Evolutionary conservation across 2,113 vertebrate genomes (phyloP), one percentile per base, ranked within the genome.

Genomic region (Poeciliopsis retropinna): DNA sequence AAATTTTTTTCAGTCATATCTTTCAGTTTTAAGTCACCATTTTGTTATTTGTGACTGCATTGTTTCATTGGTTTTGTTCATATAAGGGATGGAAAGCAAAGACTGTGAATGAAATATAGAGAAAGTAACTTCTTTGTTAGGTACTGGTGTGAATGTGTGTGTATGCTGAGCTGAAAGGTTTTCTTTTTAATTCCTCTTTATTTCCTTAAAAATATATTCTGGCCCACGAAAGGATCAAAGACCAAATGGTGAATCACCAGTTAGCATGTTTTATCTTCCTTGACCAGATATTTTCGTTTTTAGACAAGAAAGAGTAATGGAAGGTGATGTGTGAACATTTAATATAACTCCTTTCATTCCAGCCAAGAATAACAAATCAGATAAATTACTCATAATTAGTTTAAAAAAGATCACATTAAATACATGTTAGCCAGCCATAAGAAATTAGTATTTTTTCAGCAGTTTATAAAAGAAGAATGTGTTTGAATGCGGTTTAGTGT

Each of bases 11-110:
- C 17, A 27, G n/a, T 72, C 0, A 15, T 28, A 14, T 30, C 41
- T 75, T 27, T 34, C 29, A 4, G 47, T 67, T 79, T 61, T 7
- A 19, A 67, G 61, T 30, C 76, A 32, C 54, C 5, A 47, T 60
- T 34, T 34, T 32, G 2, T 17, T 68, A 69, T 65, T 62, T 34
- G n/a, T 69, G 30, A 68, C 17, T 60, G 19, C 8, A 5, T 32
- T 34, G 34, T 68, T 70, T 17, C 34, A 27, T 44, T 39, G 37
- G 15, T 29, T 76, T 44, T n/a, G 51, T 77, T 83, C 17, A 65
- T 3, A 5, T 57, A 63, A 25, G 47, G n/a, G 67, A 31, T 3
- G 9, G 39, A 29, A 29, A 57, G 29, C 47, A 34, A 8, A 70
- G 30, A 37, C 57, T 28, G 27, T 60, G 30, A 72, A 63, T 44